A percentile compares a stretch with the other conserved stretches of the same genome.
Conservation (phyloP, 2,113 vertebrate species). For the Piaya cayana region DNA sequence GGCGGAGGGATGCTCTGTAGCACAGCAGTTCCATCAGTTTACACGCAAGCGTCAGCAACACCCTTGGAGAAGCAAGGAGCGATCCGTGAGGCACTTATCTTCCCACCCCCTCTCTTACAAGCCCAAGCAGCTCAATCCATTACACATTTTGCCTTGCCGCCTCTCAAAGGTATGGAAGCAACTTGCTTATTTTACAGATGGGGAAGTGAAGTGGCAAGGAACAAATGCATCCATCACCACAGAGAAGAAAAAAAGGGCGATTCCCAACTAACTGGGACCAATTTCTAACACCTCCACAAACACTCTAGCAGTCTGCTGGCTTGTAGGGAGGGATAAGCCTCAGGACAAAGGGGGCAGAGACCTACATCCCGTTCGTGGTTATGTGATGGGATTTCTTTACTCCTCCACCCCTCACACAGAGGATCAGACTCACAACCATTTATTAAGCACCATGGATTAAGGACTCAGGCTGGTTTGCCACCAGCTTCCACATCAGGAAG, state of each 20-base stretch:
- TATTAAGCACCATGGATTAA: not conserved
- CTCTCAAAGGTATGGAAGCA: not conserved
- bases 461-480: not conserved
- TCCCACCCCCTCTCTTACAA: not conserved
- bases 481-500: not conserved
- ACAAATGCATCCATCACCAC: rapidly evolving
- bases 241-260: not conserved
- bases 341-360: not conserved
- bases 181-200: not conserved
- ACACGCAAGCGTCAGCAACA: not conserved
- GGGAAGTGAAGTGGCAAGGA: not conserved
- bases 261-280: not conserved
- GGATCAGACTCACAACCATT: not conserved
- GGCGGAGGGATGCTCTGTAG: not conserved
- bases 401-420: not conserved
- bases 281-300: not conserved
- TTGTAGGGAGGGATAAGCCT: not conserved
- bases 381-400: not conserved
- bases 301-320: not conserved
- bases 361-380: not conserved
- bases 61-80: not conserved
- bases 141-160: not conserved
- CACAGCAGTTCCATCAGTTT: not conserved
- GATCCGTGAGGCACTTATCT: not conserved
- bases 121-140: not conserved